Evolutionary conservation across 2,888 invertebrate genomes (phyloP), one percentile per base, ranked within the genome.

Genomic region (Gisinianus flammeolus): DNA sequence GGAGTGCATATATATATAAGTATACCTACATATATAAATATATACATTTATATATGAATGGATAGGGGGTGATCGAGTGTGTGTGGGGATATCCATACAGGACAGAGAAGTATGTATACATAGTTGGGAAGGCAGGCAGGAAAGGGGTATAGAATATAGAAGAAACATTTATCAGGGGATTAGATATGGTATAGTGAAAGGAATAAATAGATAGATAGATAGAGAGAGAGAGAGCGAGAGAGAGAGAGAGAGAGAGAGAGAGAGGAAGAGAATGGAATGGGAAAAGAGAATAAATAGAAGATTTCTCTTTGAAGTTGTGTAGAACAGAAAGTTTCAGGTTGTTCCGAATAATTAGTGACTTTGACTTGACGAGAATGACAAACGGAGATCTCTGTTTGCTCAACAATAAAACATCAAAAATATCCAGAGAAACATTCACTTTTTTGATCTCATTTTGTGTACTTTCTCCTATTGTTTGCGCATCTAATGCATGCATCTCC

Each of bases 331-430:
- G 81, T 83, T 83, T 81, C 83, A 81, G 83, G 84, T 83, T 83
- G 83, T 83, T 84, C 80, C 80, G 83, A 84, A 84, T 84, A 84
- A 84, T 84, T 84, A 84, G 84, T 83, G 82, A 83, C 83, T 84
- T 80, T 83, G 81, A 79, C 79, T 83, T 77, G 76, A 72, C 19
- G 67, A 64, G 62, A 64, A 66, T 54, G 76, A 79, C 66, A 70
- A 52, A 70, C 69, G 66, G 44, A 26, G 6, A 26, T 70, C 71
- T 72, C 44, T 81, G 76, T 81, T 80, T 81, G 75, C 69, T 79
- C 76, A 80, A 81, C 79, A 80, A 79, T 81, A 76, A 79, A 81
- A 79, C 80, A 80, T 81, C 81, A 81, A 81, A 81, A 81, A 81
- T 81, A 75, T 79, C 79, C 80, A 80, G 79, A 79, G 77, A 76